phyloP scores from a whole-genome alignment of 2,113 vertebrate species.

The Isurus oxyrinchus region DNA sequence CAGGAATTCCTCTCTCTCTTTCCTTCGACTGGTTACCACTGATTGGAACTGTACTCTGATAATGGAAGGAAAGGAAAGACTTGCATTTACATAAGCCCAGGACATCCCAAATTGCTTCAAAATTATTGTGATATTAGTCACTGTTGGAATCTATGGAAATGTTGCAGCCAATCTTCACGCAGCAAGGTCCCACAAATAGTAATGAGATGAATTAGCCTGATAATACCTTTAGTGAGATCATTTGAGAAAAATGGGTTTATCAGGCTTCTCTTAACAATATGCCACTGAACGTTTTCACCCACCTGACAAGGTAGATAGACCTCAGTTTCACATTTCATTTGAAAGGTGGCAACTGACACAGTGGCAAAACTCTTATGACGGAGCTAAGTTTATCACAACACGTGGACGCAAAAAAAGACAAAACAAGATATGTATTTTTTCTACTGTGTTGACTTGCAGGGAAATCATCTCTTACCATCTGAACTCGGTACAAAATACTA shows the following conservation, averaged over 20 bases:
- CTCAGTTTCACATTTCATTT: not conserved
- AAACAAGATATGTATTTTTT: not conserved
- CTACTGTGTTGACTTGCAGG: not conserved
- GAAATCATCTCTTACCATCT: constrained; percentile 73
- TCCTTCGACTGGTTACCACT: not conserved
- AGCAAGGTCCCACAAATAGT: not conserved
- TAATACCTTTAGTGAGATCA: not conserved
- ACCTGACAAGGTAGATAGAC: not conserved
- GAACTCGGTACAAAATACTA: constrained; percentile 93
- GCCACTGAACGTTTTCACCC: not conserved
- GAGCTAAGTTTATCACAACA: not conserved
- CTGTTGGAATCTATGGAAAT: not conserved
- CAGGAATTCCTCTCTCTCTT: not conserved
- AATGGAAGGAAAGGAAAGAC: not conserved
- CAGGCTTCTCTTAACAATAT: not conserved
- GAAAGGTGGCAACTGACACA: not conserved
- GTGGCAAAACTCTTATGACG: not conserved
- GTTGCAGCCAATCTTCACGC: not conserved
- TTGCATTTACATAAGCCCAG: not conserved
- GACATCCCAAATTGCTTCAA: not conserved
- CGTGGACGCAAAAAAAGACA: not conserved
- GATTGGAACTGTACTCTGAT: not conserved
- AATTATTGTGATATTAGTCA: not conserved
- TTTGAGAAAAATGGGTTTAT: not conserved
- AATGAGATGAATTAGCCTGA: not conserved